These are phyloP conservation scores for Gallinago nigripennis DNA, from an alignment of 2,797 vertebrate genomes.

Conservation along the genomic window DNA sequence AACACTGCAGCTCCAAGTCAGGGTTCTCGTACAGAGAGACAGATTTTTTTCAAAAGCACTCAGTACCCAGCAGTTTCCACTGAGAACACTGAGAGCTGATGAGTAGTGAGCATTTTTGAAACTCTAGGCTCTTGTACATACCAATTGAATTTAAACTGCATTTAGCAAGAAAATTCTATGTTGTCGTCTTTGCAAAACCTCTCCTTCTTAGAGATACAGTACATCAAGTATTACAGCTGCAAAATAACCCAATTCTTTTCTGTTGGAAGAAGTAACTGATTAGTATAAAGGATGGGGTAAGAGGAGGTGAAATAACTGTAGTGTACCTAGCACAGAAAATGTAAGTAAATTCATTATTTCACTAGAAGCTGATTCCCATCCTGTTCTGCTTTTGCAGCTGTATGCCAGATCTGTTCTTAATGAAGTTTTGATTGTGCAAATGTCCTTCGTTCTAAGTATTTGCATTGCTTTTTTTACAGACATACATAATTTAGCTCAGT, in stretches of 20 bases:
- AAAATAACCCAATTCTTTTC: not conserved
- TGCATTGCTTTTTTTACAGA: not conserved
- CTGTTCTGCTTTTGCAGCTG: not conserved
- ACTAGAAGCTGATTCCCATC: not conserved
- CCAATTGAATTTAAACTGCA: not conserved
- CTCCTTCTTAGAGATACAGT: not conserved
- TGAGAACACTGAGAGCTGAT: not conserved
- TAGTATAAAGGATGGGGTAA: not conserved
- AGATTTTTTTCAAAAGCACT: not conserved
- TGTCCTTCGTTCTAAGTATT: not conserved
- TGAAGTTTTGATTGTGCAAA: not conserved
- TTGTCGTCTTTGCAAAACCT: not conserved
- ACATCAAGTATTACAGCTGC: not conserved
- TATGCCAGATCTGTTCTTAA: not conserved
- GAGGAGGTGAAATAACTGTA: not conserved
- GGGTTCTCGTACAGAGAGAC: not conserved
- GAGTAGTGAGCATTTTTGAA: not conserved
- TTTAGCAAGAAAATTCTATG: not conserved
- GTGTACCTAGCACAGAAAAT: not conserved
- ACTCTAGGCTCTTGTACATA: not conserved
- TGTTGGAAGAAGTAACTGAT: not conserved
- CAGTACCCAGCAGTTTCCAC: not conserved
- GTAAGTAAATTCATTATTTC: not conserved
- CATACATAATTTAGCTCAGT: not conserved
- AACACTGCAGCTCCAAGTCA: not conserved